phyloP scores from a whole-genome alignment of 2,113 vertebrate species.

The Pluvialis apricaria region DNA sequence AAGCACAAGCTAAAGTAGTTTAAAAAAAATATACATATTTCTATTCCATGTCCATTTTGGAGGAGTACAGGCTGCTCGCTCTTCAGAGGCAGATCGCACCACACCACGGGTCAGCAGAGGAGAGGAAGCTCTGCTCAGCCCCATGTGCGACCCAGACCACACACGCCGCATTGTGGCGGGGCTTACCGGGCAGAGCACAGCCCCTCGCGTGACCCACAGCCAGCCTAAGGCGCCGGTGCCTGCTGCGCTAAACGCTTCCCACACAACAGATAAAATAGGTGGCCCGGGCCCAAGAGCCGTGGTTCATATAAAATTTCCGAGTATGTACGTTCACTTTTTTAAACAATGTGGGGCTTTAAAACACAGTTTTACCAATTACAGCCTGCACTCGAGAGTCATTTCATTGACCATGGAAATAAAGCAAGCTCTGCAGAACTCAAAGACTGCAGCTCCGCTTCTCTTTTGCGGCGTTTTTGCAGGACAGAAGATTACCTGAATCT shows the following conservation, averaged over 20 bases:
- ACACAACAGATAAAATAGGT: too few relatives aligned
- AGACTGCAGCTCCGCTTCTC: not conserved
- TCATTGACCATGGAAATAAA: not conserved
- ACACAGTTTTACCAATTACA: not conserved
- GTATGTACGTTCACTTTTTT: not conserved
- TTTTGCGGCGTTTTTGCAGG: not conserved
- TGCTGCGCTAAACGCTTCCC: not conserved
- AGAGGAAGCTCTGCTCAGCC: not conserved
- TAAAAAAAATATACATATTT: not conserved
- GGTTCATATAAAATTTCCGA: accelerated
- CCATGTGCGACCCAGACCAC: not conserved
- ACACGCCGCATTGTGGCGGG: not conserved
- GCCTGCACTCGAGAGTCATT: not conserved
- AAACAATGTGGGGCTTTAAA: not conserved
- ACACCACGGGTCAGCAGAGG: not conserved
- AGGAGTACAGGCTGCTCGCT: not conserved
- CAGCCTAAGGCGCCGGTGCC: not conserved
- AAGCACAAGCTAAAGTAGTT: not conserved
- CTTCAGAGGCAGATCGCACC: not conserved
- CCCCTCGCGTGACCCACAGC: not conserved
- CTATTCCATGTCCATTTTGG: accelerated
- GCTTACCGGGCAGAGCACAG: not conserved
- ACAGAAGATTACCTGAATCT: not conserved
- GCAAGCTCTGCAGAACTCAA: not conserved
- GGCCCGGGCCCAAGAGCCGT: accelerated